Base-by-base conservation (phyloP, 92 coral and sea anemone genomes). In the Zoanthus solanderi region DNA sequence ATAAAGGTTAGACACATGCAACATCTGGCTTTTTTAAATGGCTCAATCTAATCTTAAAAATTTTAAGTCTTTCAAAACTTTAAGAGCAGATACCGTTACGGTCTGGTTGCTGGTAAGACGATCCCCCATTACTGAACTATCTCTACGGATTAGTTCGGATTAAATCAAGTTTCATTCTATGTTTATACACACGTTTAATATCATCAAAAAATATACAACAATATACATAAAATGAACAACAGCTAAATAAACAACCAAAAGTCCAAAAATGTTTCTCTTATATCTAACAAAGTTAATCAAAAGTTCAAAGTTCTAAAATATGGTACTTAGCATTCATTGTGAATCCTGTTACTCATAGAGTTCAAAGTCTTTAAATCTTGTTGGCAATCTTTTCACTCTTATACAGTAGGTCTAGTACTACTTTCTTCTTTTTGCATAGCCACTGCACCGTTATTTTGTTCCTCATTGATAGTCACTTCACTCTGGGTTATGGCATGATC, bases 341-440 rank as follows among this genome's bases (percentile, higher is more conserved):
- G 16, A 63, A 63, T 14, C 16, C 16, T 63, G 69, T 63, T 63
- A 63, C 69, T 63, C 16, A 63, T 63, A 63, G 69, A 63, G 69
- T 63, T 63, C 69, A 61, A 61, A 61, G 69, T 61, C 69, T n/a
- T 61, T 61, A 61, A 61, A 61, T 61, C 15, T 61, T 61, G 69
- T 61, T 61, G 69, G 69, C 17, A 61, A 8, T 61, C 17, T 61
- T 13, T 61, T 61, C 69, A 61, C 4, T n/a, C 69, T 61, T 61
- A 23, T 23, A 23, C 23, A 23, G 69, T 61, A 61, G 69, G 69
- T 13, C 16, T 61, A n/a, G 9, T 61, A 13, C 16, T 8, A 61
- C 69, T 61, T 13, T 61, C 28, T 61, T n/a, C 16, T 61, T 61
- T n/a, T n/a, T 61, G 69, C 69, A n/a, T n/a, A 61, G 8, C 69